Base-by-base conservation (phyloP, 2,113 vertebrate genomes). In the Sebastes schlegelii region DNA sequence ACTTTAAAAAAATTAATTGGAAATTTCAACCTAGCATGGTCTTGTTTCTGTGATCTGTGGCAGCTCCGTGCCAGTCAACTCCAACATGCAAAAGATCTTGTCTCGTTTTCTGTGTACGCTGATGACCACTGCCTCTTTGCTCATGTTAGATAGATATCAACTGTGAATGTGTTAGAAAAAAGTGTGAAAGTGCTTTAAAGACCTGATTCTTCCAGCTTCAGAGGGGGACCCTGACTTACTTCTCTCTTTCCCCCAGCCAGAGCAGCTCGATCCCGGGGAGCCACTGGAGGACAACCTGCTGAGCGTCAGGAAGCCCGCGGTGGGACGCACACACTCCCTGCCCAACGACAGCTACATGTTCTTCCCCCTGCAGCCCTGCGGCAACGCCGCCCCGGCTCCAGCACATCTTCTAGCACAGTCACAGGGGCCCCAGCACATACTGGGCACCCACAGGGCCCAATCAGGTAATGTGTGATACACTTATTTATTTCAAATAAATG, bases 281-380 rank as follows among this genome's bases (percentile, higher is more conserved):
- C 82, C 88, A 73, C 81, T 73, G 74, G 92, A 95, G 80, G 96
- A 95, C 88, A 96, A 96, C 92, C 91, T 97, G 89, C 95, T 99
- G 87, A 96, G 94, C 0, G 97, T 99, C 75, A 94, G 96, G 71
- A 99, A 98, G 92, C 94, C 97, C 0, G 92, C 92, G 0, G 98
- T 99, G 89, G 98, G 97, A 64, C 97, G 98, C 54, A 97, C 98
- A 0, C 98, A 97, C 93, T 99, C 98, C 10, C 86, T 99, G 81
- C 98, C 98, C 60, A 99, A 99, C 0, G 98, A 99, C 95, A 99
- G 98, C 96, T 99, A 99, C 93, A 99, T 99, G 98, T 98, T 97
- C 92, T 95, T 92, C 83, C 93, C 90, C 0, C 89, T 88, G 12
- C 82, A 88, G 86, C 60, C 86, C 73, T 60, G 75, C 77, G 74